These are phyloP conservation scores for Tamias sibiricus DNA, from an alignment of 2,113 vertebrate genomes.

Conservation along the genomic window DNA sequence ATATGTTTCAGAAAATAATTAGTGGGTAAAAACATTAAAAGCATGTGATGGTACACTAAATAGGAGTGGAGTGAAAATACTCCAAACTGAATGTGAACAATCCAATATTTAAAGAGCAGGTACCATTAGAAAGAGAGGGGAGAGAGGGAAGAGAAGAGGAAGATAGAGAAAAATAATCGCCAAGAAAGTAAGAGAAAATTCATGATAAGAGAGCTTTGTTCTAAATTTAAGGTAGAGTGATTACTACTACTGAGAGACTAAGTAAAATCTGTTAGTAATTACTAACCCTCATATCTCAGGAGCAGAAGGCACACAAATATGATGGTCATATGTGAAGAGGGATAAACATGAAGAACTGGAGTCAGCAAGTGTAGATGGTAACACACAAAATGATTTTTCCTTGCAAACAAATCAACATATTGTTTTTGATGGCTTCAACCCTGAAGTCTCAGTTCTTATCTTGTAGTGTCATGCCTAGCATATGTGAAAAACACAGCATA, in stretches of 20 bases:
- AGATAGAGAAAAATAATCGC: neutral
- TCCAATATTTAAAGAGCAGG: neutral
- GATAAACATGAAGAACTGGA: neutral
- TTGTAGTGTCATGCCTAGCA: neutral
- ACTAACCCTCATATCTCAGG: neutral
- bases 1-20: neutral
- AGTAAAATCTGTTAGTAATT: conserved; percentile 4
- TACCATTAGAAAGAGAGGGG: neutral
- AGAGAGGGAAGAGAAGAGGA: neutral
- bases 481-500: neutral
- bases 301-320: neutral
- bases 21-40: neutral
- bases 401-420: neutral
- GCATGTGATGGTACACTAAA: neutral
- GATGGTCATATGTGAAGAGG: neutral
- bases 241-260: neutral
- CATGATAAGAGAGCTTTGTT: neutral
- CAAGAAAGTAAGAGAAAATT: neutral
- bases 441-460: neutral
- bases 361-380: neutral
- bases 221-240: neutral
- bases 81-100: neutral
- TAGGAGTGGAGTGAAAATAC: neutral
- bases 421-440: neutral
- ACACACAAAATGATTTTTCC: neutral